A percentile compares a stretch with the other conserved stretches of the same genome.
phyloP scores from a whole-genome alignment of 2,113 vertebrate genomes.

The Smithornis capensis region DNA sequence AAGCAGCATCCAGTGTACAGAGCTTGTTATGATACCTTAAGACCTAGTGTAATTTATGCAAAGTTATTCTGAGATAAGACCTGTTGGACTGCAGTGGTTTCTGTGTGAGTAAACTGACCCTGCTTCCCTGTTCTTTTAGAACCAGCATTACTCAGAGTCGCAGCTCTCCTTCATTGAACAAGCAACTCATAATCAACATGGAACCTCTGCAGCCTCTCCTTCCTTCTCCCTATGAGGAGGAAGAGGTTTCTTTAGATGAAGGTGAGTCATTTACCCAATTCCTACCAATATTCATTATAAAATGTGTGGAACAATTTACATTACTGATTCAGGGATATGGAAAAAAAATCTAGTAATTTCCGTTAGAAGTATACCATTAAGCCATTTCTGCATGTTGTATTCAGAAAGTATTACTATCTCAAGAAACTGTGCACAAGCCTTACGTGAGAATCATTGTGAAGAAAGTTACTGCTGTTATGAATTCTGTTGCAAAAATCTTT shows the following conservation, averaged over 20 bases:
- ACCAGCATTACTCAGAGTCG: constrained; percentile 87
- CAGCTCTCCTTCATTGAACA: constrained; percentile 92
- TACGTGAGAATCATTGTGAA: fast-evolving
- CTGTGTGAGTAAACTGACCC: not conserved
- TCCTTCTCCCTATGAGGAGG: constrained; percentile 85
- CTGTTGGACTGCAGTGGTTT: not conserved
- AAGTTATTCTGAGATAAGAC: not conserved
- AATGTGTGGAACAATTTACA: not conserved
- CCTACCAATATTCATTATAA: not conserved
- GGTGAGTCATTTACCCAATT: constrained; percentile 70
- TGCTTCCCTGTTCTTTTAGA: constrained; percentile 72
- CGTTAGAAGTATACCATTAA: not conserved
- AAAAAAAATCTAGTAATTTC: not conserved
- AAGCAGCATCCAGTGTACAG: fast-evolving
- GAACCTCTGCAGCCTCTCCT: constrained; percentile 90
- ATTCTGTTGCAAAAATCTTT: not conserved
- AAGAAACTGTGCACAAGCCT: not conserved
- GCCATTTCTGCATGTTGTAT: not conserved
- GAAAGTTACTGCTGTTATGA: not conserved
- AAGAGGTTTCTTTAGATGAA: constrained; percentile 76
- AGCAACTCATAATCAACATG: constrained; percentile 97
- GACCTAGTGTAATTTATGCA: not conserved
- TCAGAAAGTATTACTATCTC: not conserved
- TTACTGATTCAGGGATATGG: not conserved
- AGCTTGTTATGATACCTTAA: not conserved